Conservation (phyloP, 2,113 vertebrate genomes). For the Oreochromis niloticus region DNA sequence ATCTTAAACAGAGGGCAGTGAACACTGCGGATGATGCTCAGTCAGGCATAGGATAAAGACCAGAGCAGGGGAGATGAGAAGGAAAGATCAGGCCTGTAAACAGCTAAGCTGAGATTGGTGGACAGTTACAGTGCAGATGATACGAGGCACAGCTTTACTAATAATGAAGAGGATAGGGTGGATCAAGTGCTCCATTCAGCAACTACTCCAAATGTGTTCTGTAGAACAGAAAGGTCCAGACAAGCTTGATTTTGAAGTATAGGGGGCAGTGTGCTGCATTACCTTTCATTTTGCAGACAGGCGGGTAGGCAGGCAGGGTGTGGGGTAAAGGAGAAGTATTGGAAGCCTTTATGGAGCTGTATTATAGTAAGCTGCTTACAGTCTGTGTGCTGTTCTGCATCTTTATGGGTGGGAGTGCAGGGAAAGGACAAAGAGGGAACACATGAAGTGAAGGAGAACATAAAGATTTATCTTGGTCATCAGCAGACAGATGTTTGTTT, state of each 20-base stretch:
- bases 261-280: neutral
- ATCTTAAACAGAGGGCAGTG: neutral
- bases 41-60: neutral
- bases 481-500: neutral
- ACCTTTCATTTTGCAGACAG: slow-evolving; percentile 10
- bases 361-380: slow-evolving; percentile 65
- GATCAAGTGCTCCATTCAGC: slow-evolving; percentile 1
- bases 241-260: neutral
- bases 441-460: neutral
- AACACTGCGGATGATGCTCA: neutral
- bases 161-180: neutral
- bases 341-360: slow-evolving; percentile 41
- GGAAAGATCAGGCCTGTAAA: slow-evolving; percentile 19
- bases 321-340: slow-evolving; percentile 25
- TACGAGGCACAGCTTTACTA: neutral
- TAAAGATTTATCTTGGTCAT: neutral
- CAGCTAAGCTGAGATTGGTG: neutral
- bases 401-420: neutral
- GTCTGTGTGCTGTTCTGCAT: neutral
- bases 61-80: neutral
- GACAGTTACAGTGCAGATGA: neutral
- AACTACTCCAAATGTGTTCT: neutral
- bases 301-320: neutral
- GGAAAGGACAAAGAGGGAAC: slow-evolving; percentile 13
- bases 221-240: neutral